Evolutionary conservation across 2,797 vertebrate genomes (phyloP), one percentile per base, ranked within the genome.

Genomic region (Intellagama lesueurii): DNA sequence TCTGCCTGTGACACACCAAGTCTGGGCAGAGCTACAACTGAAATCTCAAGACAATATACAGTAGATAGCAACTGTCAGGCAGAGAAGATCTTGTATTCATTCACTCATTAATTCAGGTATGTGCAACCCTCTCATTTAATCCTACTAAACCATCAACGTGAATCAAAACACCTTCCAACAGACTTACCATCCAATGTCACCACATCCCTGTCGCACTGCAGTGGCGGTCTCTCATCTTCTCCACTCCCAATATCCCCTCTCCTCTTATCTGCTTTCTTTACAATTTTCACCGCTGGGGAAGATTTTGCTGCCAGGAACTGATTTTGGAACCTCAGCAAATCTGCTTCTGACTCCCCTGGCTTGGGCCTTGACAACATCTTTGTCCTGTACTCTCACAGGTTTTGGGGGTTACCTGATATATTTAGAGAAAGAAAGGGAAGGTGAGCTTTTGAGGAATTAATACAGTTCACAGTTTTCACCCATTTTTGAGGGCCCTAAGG

Each of bases 281-380:
- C 93, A 91, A 99, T 94, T 24, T 92, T 97, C 73, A 98, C 98
- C 0, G 98, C 97, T 9, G 98, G 97, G 26, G 95, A 95, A 60
- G 96, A 94, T 1, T 98, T 96, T 2, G 98, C 96, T 88, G 97
- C 95, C 83, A 99, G 96, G 93, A 99, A 99, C 91, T 96, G 95
- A 91, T 97, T 95, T 95, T 99, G 99, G 89, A 99, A 98, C 79
- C 88, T 97, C 30, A 99, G 96, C 89, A 99, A 96, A 94, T 99
- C 99, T 2, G 95, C 97, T 95, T 99, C 99, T 0, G 98, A 98
- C 94, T 99, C 99, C 0, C 98, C 97, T 17, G 98, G 97, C 89
- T 98, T 98, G 7, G 99, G 99, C 92, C 99, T 98, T 0, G 96
- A 97, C 94, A 99, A 92, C 99, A 99, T 99, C 90, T 92, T 95